Base-by-base conservation (phyloP, 2,888 invertebrate species). In the Chrysotoxum bicinctum region DNA sequence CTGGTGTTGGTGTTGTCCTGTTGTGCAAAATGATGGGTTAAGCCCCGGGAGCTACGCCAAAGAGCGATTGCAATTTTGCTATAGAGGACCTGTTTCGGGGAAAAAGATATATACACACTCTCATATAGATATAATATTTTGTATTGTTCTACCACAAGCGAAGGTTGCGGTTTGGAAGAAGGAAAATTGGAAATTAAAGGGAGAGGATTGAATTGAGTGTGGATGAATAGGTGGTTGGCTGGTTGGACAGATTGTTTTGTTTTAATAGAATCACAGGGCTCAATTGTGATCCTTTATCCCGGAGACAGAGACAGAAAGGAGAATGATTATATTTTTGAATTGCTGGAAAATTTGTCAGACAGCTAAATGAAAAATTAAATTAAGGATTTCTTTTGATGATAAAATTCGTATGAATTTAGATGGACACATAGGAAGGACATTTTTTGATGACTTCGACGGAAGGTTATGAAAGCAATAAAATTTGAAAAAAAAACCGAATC, bases 41-140 rank as follows among this genome's bases (percentile, higher is more conserved):
- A 91, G 2, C 94, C 94, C 75, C 94, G 93, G 0, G 95, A 95
- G 88, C 96, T 96, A 92, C 94, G 94, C 97, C 97, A 98, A 45
- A 98, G 92, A 0, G 96, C 95, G 26, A 97, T 94, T 3, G 97
- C 97, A 74, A 98, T 97, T 89, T 95, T 94, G 40, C 96, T 96
- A 90, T 98, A 98, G 40, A 97, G 93, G 48, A 96, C 93, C 95
- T 95, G 90, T 40, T 21, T 35, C 19, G 7, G 19, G 10, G n/a
- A 40, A 37, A 35, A 16, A 37, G 43, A 72, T 16, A 48, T 32
- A 35, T 19, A 60, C 16, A 43, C 58, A 40, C 43, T 6, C 16
- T 58, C 43, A 37, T 43, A 16, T 19, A 43, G 6, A 14, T 40
- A n/a, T 32, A 8, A 9, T 19, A 19, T 9, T 45, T 73, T 43